A percentile compares a stretch with the other conserved stretches of the same genome.
phyloP scores from a whole-genome alignment of 2,888 invertebrate genomes.

The Blera fallax region DNA sequence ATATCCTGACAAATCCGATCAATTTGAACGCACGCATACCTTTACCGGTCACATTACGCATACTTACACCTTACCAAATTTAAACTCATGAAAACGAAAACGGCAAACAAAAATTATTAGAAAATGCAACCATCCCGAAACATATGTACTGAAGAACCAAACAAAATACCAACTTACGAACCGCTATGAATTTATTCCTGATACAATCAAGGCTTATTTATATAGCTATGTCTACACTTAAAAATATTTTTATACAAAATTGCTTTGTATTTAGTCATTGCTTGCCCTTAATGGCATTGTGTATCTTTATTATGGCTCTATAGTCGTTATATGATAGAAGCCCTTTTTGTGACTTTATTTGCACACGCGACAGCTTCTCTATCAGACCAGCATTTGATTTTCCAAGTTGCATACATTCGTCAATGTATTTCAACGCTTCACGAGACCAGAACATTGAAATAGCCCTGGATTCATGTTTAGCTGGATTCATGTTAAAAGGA shows the following conservation, averaged over 20 bases:
- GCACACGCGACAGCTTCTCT: conserved; percentile 77
- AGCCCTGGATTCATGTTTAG: no score
- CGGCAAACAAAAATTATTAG: no score
- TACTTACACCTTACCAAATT: no score
- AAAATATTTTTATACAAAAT: conserved; percentile 53
- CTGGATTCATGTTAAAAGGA: no score
- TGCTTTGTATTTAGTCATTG: conserved; percentile 60
- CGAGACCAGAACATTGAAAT: conserved; percentile 80
- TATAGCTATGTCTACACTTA: conserved; percentile 56
- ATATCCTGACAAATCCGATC: no score
- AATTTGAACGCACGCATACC: no score
- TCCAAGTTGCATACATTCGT: conserved; percentile 75
- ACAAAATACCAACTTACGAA: background rate
- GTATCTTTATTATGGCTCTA: conserved; percentile 78
- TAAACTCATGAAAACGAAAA: no score
- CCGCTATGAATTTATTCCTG: conserved; percentile 58
- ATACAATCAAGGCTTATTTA: conserved; percentile 40
- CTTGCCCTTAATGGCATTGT: conserved; percentile 75
- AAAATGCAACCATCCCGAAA: no score
- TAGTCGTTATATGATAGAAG: conserved; percentile 80
- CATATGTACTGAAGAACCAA: no score
- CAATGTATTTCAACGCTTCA: conserved; percentile 78
- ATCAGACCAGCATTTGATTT: conserved; percentile 71
- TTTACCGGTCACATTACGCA: no score
- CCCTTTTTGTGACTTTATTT: conserved; percentile 77